phyloP scores from a whole-genome alignment of 2,797 vertebrate species.

The Sebastes dallii region DNA sequence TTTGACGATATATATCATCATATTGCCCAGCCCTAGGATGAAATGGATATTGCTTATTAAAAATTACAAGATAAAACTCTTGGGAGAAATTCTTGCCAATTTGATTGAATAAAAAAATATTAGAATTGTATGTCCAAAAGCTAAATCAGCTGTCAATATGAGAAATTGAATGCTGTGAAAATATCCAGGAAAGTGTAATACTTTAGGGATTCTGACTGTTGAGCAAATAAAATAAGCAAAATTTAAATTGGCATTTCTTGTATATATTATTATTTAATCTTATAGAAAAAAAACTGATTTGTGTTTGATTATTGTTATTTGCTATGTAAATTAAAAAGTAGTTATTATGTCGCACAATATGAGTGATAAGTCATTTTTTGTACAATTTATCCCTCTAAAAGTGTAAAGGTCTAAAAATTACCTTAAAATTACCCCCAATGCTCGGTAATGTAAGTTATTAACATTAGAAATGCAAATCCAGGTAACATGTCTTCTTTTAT shows the following conservation, averaged over 20 bases:
- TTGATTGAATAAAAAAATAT: neutral
- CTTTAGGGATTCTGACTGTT: neutral
- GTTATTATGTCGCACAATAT: neutral
- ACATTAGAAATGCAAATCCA: constrained; percentile 76
- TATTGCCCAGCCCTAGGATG: no score
- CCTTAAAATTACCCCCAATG: constrained; percentile 6
- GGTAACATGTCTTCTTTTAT: constrained; percentile 63
- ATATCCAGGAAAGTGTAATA: neutral
- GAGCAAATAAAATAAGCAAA: neutral
- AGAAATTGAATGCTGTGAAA: neutral
- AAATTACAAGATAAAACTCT: neutral
- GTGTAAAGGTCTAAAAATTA: neutral
- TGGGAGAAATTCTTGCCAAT: neutral
- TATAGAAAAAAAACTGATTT: neutral
- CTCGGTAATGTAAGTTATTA: constrained; percentile 55
- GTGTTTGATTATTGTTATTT: neutral
- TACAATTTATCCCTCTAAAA: neutral
- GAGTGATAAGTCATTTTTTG: neutral
- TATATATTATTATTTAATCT: neutral
- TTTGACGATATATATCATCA: no score
- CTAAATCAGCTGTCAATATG: neutral
- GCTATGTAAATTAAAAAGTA: neutral
- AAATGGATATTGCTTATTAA: no score
- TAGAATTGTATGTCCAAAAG: neutral
- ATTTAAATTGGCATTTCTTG: neutral